Evolutionary conservation across 2,113 vertebrate genomes (phyloP).

Genomic region (Xenopus laevis): DNA sequence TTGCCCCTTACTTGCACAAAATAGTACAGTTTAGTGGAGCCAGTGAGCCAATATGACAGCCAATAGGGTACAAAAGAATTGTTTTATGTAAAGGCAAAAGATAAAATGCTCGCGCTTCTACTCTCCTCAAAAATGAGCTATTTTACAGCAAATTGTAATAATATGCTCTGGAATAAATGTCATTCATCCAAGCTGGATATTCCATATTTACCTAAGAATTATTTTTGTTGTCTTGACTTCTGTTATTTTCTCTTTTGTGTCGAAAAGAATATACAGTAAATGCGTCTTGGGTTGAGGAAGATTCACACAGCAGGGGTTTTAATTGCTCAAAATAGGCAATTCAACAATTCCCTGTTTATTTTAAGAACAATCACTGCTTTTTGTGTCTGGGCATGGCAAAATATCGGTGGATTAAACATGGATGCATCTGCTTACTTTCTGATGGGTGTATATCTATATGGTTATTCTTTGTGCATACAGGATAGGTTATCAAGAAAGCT

Average conservation of each 20-base stretch:
- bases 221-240: slow-evolving; percentile 15
- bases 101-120: background rate
- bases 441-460: too few relatives aligned
- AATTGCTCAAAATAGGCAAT: slow-evolving; percentile 33
- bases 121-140: slow-evolving; percentile 3
- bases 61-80: too few relatives aligned
- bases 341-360: slow-evolving; percentile 24
- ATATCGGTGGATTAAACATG: slow-evolving; percentile 2
- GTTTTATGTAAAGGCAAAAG: slow-evolving; percentile 8
- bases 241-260: slow-evolving; percentile 32
- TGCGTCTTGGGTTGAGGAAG: slow-evolving; percentile 16
- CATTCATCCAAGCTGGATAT: background rate
- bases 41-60: background rate
- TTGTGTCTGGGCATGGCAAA: background rate
- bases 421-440: background rate
- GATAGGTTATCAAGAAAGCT: too few relatives aligned
- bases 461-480: too few relatives aligned
- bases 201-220: slow-evolving; percentile 20
- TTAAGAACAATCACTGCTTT: background rate
- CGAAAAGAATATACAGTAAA: slow-evolving; percentile 23
- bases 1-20: background rate
- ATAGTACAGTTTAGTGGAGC: background rate
- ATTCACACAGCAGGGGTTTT: slow-evolving; percentile 34
- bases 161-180: slow-evolving; percentile 17
- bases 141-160: slow-evolving; percentile 23